Percentiles rank a stretch among this genome's conserved stretches.
Evolutionary conservation across 2,888 invertebrate species (phyloP).

Genomic region (Encarsia formosa): DNA sequence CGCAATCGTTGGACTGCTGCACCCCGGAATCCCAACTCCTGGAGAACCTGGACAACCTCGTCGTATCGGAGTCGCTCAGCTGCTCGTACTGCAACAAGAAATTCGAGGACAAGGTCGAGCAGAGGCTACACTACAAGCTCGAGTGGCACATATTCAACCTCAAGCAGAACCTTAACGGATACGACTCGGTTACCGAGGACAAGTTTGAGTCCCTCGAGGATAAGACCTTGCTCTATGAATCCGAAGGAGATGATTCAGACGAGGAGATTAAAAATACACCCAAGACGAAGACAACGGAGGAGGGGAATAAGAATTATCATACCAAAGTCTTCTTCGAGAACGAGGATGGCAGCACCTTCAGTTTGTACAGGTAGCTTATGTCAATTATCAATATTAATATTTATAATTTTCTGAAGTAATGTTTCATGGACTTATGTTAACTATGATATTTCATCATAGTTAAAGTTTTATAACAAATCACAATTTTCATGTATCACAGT

Average conservation of each 20-base stretch:
- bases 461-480: too few relatives aligned
- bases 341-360: constrained; percentile 64
- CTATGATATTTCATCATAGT: too few relatives aligned
- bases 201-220: constrained; percentile 56
- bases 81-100: constrained; percentile 56
- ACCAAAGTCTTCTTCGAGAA: constrained; percentile 75
- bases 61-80: constrained; percentile 50
- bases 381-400: too few relatives aligned
- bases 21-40: too few relatives aligned
- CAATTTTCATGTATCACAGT: too few relatives aligned
- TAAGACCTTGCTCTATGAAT: constrained; percentile 32
- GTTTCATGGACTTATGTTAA: too few relatives aligned
- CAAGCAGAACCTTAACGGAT: constrained; percentile 65
- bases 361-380: constrained; percentile 72
- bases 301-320: constrained; percentile 48
- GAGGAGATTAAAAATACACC: too few relatives aligned
- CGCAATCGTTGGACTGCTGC: too few relatives aligned
- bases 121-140: constrained; percentile 73
- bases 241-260: constrained; percentile 39
- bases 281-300: too few relatives aligned
- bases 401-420: too few relatives aligned
- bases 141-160: constrained; percentile 85
- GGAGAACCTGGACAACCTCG: constrained; percentile 45
- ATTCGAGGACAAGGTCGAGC: constrained; percentile 60
- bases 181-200: constrained; percentile 56